phyloP scores from a whole-genome alignment of 2,113 vertebrate genomes.

The Noturus placidus region DNA sequence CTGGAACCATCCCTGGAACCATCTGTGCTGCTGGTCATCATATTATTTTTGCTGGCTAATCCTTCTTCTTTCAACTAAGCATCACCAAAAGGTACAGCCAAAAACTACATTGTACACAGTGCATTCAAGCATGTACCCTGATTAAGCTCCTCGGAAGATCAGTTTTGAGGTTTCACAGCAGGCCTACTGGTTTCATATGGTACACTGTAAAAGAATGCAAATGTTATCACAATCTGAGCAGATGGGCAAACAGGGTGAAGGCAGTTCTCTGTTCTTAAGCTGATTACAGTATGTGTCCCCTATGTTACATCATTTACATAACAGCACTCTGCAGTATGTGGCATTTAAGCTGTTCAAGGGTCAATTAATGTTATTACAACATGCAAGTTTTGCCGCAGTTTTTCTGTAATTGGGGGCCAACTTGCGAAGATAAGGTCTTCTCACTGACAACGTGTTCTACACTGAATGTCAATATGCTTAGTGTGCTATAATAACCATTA shows the following conservation, averaged over 20 bases:
- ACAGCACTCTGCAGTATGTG: constrained; percentile 6
- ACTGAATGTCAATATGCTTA: constrained; percentile 39
- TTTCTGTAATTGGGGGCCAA: constrained; percentile 25
- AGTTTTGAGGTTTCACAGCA: constrained; percentile 33
- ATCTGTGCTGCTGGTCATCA: constrained; percentile 21
- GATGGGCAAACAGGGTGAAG: constrained; percentile 29
- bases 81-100: constrained; percentile 29
- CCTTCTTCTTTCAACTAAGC: neutral
- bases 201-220: constrained; percentile 82
- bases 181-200: constrained; percentile 65
- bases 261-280: constrained; percentile 34
- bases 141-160: neutral
- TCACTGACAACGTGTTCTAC: neutral
- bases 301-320: constrained; percentile 17
- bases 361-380: constrained; percentile 22
- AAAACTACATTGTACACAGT: neutral
- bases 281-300: constrained; percentile 34
- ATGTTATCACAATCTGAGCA: constrained; percentile 71
- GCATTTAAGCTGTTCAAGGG: constrained; percentile 41
- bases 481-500: constrained; percentile 44
- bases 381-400: constrained; percentile 8
- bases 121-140: neutral
- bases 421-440: constrained; percentile 29
- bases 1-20: neutral
- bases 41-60: constrained; percentile 2